These are phyloP conservation scores for Congeria kusceri DNA, from an alignment of 2,888 invertebrate genomes.

Conservation along the genomic window DNA sequence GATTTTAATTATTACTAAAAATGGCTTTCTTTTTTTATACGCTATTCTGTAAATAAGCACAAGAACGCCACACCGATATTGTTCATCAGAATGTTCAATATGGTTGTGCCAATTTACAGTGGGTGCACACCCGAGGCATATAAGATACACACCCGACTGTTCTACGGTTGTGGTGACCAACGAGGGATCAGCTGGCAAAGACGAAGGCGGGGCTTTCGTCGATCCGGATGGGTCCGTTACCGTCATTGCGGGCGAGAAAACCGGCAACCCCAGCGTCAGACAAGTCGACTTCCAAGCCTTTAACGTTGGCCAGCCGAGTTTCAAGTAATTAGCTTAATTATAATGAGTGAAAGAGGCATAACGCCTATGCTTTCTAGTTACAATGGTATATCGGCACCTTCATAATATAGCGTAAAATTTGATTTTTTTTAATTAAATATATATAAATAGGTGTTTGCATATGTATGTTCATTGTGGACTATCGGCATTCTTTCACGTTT, in stretches of 20 bases:
- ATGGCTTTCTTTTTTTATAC: not conserved
- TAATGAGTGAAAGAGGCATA: no score
- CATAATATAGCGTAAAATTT: no score
- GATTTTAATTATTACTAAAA: not conserved
- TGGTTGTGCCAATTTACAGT: conserved; percentile 47
- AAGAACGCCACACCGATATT: not conserved
- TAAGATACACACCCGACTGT: conserved; percentile 68
- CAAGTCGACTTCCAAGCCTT: conserved; percentile 58
- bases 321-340: conserved; percentile 28
- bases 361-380: no score
- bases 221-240: conserved; percentile 71
- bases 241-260: conserved; percentile 53
- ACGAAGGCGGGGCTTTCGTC: conserved; percentile 47
- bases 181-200: conserved; percentile 67
- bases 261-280: conserved; percentile 56
- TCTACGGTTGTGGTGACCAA: conserved; percentile 63
- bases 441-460: no score
- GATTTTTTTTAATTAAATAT: no score
- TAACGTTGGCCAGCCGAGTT: conserved; percentile 35
- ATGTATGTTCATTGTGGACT: no score
- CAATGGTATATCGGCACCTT: no score
- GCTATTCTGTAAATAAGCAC: no score
- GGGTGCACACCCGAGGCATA: conserved; percentile 67
- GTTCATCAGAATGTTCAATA: not conserved
- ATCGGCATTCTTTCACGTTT: no score